Evolutionary conservation across 2,797 vertebrate species (phyloP), one percentile per base, ranked within the genome.

Genomic region (Sebastes diaconus): DNA sequence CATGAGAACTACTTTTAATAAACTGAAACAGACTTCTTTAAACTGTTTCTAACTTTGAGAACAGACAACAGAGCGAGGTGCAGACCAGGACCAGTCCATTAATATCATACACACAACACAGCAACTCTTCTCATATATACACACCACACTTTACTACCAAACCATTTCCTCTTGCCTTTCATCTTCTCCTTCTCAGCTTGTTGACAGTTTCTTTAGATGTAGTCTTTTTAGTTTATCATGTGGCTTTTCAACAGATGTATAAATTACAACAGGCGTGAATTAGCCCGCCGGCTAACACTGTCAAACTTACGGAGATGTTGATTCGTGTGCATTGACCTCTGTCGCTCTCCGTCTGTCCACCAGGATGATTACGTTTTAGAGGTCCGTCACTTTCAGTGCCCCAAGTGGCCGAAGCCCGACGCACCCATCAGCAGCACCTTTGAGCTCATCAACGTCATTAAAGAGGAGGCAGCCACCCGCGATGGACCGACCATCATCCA

Each of bases 311-410:
- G 3, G 32, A 63, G 1, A 34, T 22, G 20, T n/a, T 63, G 5
- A 36, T 63, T 24, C 0, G 0, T 32, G 59, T 11, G 18, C 29
- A 14, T 42, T 39, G 12, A 39, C 36, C 36, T 39, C 36, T 30
- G 3, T 71, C 13, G n/a, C 42, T 58, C 14, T 73, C 39, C 57
- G 3, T 71, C n/a, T 68, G 14, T 22, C 0, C 86, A 87, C 77
- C 79, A 99, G 98, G 97, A 99, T 94, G 97, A 99, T 91, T 99
- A 98, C 6, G 97, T 98, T 68, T 95, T 99, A 89, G 97, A 99
- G 90, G 97, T 98, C 13, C 97, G 97, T 75, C 98, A 99, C 93
- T 98, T 99, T 89, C 98, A 97, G 94, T 99, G 98, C 90, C 98
- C 97, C 74, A 98, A 97, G 92, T 99, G 98, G 98, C 98, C 98